phyloP scores from a whole-genome alignment of 92 coral and sea anemone species.

The Actinostola sp. region DNA sequence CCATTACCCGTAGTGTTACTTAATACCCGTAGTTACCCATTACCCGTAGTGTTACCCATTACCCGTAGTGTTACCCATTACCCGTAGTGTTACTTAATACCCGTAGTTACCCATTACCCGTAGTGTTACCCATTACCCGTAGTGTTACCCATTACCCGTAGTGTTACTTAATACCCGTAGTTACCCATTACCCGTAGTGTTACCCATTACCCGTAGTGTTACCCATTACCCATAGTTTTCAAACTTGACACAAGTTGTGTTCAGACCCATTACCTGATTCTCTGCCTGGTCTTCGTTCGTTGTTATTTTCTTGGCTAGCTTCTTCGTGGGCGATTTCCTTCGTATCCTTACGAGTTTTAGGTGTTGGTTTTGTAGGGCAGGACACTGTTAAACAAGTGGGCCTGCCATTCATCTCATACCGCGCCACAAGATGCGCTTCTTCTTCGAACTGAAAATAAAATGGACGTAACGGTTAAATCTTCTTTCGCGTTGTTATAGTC shows the following conservation, averaged over 20 bases:
- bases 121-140: no score
- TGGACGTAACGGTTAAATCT: no score
- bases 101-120: no score
- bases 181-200: no score
- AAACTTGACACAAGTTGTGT: neutral
- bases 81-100: no score
- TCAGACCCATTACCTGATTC: slow-evolving; percentile 9
- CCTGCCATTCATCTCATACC: slow-evolving; percentile 83
- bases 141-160: no score
- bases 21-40: no score
- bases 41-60: no score
- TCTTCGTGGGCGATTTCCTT: neutral
- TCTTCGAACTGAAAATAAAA: slow-evolving; percentile 72
- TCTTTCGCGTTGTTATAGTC: no score
- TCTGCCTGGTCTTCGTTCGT: neutral
- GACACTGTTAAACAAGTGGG: slow-evolving; percentile 88
- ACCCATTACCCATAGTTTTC: neutral
- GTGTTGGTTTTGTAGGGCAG: slow-evolving; percentile 28
- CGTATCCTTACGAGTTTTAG: slow-evolving; percentile 12
- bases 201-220: neutral
- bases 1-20: no score
- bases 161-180: no score
- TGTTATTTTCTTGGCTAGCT: slow-evolving; percentile 3
- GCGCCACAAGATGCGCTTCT: slow-evolving; percentile 73
- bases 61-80: no score